These are phyloP conservation scores for Athalia cordata DNA, from an alignment of 2,888 invertebrate genomes.

Conservation along the genomic window DNA sequence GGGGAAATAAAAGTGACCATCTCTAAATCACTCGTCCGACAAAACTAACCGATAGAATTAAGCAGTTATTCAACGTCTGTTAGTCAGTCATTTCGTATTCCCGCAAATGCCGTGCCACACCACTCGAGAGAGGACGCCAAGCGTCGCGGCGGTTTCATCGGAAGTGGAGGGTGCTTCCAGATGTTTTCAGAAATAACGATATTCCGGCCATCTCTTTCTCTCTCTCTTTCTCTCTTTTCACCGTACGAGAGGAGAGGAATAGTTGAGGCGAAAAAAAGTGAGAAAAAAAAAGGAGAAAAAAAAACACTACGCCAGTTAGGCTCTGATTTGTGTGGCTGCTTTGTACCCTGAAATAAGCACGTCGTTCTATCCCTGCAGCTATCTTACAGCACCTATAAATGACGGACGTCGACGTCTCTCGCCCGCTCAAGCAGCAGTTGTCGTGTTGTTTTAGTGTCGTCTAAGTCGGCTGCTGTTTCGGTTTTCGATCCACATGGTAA, in stretches of 20 bases:
- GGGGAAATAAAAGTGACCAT: no score
- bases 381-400: conserved; percentile 19
- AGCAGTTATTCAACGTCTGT: conserved; percentile 8
- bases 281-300: conserved; percentile 23
- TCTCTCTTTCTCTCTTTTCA: not conserved
- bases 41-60: not conserved
- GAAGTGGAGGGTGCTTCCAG: conserved; percentile 54
- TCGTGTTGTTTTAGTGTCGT: conserved; percentile 44
- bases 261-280: not conserved
- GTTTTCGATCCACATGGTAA: not conserved
- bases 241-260: not conserved
- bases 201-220: conserved; percentile 44
- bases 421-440: conserved; percentile 11
- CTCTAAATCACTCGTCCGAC: not conserved
- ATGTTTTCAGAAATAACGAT: conserved; percentile 62
- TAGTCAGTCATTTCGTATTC: conserved; percentile 13
- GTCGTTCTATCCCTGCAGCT: conserved; percentile 29
- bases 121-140: not conserved
- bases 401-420: conserved; percentile 46
- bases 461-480: conserved; percentile 43
- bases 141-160: conserved; percentile 32
- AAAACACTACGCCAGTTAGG: conserved; percentile 43
- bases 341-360: conserved; percentile 48
- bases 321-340: conserved; percentile 48
- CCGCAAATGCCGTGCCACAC: conserved; percentile 9